Evolutionary conservation across 2,888 invertebrate species (phyloP), one percentile per base, ranked within the genome.

Genomic region (Xestobium rufovillosum): DNA sequence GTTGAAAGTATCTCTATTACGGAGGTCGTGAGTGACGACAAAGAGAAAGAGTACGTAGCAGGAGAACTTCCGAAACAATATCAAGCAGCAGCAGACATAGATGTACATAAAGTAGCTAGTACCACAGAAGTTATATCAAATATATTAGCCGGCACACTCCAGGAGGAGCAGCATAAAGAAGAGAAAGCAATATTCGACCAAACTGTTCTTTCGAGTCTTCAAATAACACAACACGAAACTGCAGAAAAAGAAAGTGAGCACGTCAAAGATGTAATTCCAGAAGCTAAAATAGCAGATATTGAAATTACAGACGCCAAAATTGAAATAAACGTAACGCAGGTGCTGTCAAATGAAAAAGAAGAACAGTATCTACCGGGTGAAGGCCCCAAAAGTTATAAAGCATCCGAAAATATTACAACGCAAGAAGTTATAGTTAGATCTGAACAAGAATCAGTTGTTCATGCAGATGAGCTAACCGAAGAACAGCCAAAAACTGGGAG

Each of bases 161-260:
- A 47, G 13, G 49, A 53, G 15, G 45, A 45, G 19, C 51, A 55
- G 43, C 71, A 72, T 3, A 48, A 55, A 38, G 40, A 63, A 31
- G 67, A 57, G n/a, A 66, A 64, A 37, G 75, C 75, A 3, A 56
- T 57, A 44, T 40, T 65, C n/a, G 67, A 65, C 36, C 72, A 68
- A 48, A 63, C 66, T 26, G 65, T 68, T 16, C 62, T 69, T 35
- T 72, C 73, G 54, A 69, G 76, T 52, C 46, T 80, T 25, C 67
- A 72, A 38, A 58, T 78, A 8, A 68, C 65, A 9, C 73, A 78
- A 57, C 58, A 64, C 16, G 58, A 70, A 47, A 53, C 63, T 32
- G 66, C 59, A 17, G 75, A 75, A 43, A 68, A 65, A 45, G 74
- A 73, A 64, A 44, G 50, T 3, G 61, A 67, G 2, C 53, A 57